These are phyloP conservation scores for Pseudopipra pipra DNA, from an alignment of 2,113 vertebrate species.

Conservation along the genomic window DNA sequence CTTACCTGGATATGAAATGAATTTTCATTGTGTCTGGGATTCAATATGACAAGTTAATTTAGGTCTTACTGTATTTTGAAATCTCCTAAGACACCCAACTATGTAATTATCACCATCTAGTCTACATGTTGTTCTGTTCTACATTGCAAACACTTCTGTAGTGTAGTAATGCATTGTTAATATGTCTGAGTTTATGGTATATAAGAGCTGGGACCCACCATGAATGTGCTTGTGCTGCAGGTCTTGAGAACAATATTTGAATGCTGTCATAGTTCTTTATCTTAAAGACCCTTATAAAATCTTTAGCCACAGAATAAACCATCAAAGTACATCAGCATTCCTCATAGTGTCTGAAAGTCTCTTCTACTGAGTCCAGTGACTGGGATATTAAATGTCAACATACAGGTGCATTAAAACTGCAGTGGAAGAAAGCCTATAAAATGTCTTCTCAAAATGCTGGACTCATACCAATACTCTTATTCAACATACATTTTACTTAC, in stretches of 20 bases:
- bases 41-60: slow-evolving; percentile 15
- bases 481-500: not conserved
- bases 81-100: not conserved
- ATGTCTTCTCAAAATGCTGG: not conserved
- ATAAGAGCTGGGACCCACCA: not conserved
- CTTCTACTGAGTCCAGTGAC: not conserved
- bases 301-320: not conserved
- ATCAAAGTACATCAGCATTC: not conserved
- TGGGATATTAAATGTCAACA: not conserved
- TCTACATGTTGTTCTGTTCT: not conserved
- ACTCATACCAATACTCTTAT: not conserved
- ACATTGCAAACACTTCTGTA: not conserved
- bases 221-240: not conserved
- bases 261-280: rapidly evolving
- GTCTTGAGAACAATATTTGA: not conserved
- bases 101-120: not conserved
- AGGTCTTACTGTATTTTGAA: not conserved
- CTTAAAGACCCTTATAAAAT: not conserved
- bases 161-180: not conserved
- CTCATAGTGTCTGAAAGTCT: not conserved
- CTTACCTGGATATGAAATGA: not conserved
- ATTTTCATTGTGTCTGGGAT: not conserved
- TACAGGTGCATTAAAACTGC: not conserved
- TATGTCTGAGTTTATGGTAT: not conserved
- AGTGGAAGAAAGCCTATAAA: not conserved